Base-by-base conservation (phyloP, 2,113 vertebrate species). In the Cranoglanis bouderius region DNA sequence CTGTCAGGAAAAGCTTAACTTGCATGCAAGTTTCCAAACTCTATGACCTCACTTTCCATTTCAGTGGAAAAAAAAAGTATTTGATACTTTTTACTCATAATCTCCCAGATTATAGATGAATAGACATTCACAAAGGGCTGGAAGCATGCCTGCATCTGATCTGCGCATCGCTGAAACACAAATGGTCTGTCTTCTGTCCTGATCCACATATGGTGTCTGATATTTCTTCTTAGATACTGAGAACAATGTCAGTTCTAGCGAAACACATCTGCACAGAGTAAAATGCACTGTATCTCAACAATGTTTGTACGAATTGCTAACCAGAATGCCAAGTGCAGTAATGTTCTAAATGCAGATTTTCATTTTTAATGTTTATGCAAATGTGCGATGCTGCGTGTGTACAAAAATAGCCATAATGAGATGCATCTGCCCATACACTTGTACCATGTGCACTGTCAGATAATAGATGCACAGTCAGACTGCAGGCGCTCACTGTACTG, bases 11-110 rank as follows among this genome's bases (percentile, higher is more conserved):
- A 90, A 84, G 88, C 92, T 93, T 84, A 91, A 82, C 85, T 67
- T 88, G 63, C 59, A 24, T 87, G 78, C 43, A 78, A 43, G 63
- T 82, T 91, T 86, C 82, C 90, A 89, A 90, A 87, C 86, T 18
- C 70, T 63, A 75, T 85, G 89, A 92, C 89, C 80, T 92, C 90
- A 92, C 91, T 93, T 89, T 92, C 86, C 70, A 86, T 85, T 90
- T 84, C 83, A 84, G 24, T 63, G 32, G 65, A 88, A 78, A 21
- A 65, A n/a, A 82, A 72, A 70, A 59, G 53, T 13, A 89, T 86
- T 72, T 82, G 6, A 61, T 61, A 40, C 55, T 88, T 70, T 21
- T 75, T 59, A 38, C 59, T 49, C 72, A 70, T n/a, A 3, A 59
- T 61, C 77, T 81, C 1, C 83, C 90, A 91, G 87, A 90, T 91